Evolutionary conservation across 2,113 vertebrate species (phyloP).

Genomic region (Misgurnus anguillicaudatus): DNA sequence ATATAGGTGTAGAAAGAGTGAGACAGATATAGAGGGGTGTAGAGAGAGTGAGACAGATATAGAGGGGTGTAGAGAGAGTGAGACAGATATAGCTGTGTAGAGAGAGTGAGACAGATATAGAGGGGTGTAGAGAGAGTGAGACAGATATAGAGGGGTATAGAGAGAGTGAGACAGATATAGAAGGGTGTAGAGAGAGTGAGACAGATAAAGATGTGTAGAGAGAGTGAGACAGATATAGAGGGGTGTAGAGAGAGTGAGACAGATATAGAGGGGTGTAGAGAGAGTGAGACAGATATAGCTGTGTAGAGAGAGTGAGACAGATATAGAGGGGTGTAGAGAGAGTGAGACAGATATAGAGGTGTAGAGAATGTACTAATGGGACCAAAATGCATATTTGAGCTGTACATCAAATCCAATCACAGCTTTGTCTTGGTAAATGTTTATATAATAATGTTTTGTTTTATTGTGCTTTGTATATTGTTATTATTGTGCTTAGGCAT

Average conservation of each 20-base stretch:
- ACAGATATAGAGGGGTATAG: neutral
- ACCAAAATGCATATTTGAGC: conserved; percentile 7
- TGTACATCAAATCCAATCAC: conserved; percentile 19
- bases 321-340: too few species aligned
- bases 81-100: neutral
- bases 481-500: neutral
- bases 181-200: neutral
- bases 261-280: too few species aligned
- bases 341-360: too few species aligned
- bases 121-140: neutral
- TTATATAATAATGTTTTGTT: neutral
- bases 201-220: neutral
- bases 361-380: neutral
- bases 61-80: conserved; percentile 5
- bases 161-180: neutral
- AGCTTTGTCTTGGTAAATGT: neutral
- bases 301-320: neutral
- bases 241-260: too few species aligned
- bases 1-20: neutral
- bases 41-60: neutral
- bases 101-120: neutral
- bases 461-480: neutral
- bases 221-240: neutral
- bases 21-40: neutral
- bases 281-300: neutral